phyloP scores from a whole-genome alignment of 2,113 vertebrate species.

The Colinus virginianus region DNA sequence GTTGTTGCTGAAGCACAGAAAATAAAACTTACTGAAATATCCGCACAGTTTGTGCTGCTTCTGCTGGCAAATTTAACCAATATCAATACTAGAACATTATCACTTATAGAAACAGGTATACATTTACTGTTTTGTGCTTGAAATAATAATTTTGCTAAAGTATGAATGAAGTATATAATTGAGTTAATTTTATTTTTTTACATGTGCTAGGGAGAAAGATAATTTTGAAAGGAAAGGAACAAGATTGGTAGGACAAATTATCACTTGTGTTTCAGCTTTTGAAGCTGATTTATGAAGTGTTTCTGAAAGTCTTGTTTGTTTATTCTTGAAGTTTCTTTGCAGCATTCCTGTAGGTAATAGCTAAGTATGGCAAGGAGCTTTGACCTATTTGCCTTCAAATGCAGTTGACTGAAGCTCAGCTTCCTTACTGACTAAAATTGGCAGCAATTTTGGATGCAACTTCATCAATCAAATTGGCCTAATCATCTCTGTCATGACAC shows the following conservation, averaged over 20 bases:
- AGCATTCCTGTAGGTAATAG: background rate
- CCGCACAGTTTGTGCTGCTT: background rate
- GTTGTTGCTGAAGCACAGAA: background rate
- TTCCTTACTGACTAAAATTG: background rate
- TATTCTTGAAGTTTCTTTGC: background rate
- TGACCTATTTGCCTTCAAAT: background rate
- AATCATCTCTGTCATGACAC: background rate
- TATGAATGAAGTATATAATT: background rate
- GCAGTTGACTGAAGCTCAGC: background rate
- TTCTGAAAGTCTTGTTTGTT: background rate
- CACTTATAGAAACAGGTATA: background rate
- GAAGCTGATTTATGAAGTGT: background rate
- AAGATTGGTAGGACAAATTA: background rate
- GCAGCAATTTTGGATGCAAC: background rate
- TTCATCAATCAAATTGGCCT: background rate
- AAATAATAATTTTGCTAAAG: constrained; percentile 2
- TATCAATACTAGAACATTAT: background rate
- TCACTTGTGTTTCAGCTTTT: background rate
- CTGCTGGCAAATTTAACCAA: constrained; percentile 16
- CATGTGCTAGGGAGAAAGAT: background rate
- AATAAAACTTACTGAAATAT: background rate
- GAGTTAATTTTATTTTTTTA: constrained; percentile 32
- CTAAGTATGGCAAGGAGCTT: background rate
- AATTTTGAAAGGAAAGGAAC: background rate
- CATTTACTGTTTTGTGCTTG: constrained; percentile 18